Evolutionary conservation across 2,113 vertebrate species (phyloP).

Genomic region (Xiphophorus maculatus): DNA sequence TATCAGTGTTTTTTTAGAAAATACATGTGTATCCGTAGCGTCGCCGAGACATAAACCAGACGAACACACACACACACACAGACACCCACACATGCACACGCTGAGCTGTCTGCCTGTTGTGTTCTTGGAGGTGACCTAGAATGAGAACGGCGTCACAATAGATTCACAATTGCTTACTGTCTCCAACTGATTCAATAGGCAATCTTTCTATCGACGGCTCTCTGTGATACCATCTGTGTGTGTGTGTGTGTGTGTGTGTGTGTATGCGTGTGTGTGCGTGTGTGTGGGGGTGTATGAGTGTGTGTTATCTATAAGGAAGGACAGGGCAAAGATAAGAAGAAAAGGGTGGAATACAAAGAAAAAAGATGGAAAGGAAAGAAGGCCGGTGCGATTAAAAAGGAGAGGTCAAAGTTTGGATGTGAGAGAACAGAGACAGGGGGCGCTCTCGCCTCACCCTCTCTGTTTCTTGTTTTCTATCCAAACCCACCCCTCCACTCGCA

Average conservation of each 20-base stretch:
- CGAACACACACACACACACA: constrained; percentile 38
- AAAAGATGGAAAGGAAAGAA: constrained; percentile 60
- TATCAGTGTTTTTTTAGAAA: constrained; percentile 13
- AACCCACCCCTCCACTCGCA: not conserved
- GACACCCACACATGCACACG: constrained; percentile 22
- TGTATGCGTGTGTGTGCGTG: constrained; percentile 47
- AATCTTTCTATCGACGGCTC: constrained; percentile 72
- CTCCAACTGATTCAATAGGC: constrained; percentile 70
- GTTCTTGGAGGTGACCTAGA: constrained; percentile 67
- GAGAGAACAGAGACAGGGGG: constrained; percentile 28
- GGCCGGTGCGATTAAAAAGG: constrained; percentile 62
- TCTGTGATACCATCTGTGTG: constrained; percentile 63
- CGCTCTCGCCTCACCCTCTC: not conserved
- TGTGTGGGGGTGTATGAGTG: constrained; percentile 50
- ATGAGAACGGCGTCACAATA: constrained; percentile 61
- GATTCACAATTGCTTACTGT: constrained; percentile 67
- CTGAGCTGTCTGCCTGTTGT: constrained; percentile 38
- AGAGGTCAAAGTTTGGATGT: constrained; percentile 54
- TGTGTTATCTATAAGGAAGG: constrained; percentile 58
- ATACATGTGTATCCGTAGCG: constrained; percentile 8
- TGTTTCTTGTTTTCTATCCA: constrained; percentile 19
- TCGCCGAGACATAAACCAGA: constrained; percentile 35
- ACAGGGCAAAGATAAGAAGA: constrained; percentile 72
- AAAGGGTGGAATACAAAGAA: constrained; percentile 47
- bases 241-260: constrained; percentile 36